Percentiles rank a stretch among this genome's conserved stretches.
These are phyloP conservation scores for Idaea straminata DNA, from an alignment of 2,888 invertebrate genomes.

Conservation along the genomic window DNA sequence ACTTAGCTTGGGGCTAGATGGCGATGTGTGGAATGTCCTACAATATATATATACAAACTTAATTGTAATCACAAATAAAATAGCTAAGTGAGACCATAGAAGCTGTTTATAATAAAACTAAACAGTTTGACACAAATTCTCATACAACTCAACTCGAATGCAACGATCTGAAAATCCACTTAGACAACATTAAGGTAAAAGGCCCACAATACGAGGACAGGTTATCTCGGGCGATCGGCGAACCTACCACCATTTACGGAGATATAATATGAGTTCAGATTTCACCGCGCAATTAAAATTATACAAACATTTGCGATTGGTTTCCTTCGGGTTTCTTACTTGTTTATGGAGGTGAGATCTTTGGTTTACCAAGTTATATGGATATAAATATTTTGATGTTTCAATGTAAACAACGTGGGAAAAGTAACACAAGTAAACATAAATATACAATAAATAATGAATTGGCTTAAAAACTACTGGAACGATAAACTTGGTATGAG, in stretches of 20 bases:
- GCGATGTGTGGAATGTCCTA: too few relatives aligned
- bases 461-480: too few relatives aligned
- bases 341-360: not conserved
- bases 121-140: not conserved
- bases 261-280: conserved; percentile 29
- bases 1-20: too few relatives aligned
- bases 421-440: not conserved
- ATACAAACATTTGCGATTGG: conserved; percentile 24
- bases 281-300: conserved; percentile 36
- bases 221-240: not conserved
- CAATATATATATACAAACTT: too few relatives aligned
- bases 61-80: too few relatives aligned
- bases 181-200: not conserved
- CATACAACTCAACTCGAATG: not conserved
- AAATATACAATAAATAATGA: too few relatives aligned
- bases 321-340: conserved; percentile 5
- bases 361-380: conserved; percentile 2
- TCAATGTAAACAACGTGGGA: not conserved
- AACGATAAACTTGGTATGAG: too few relatives aligned
- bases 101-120: not conserved
- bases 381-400: not conserved
- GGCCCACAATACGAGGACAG: not conserved
- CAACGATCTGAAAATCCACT: not conserved
- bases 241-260: conserved; percentile 18
- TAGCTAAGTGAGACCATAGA: not conserved